Evolutionary conservation across 2,888 invertebrate genomes (phyloP).

Genomic region (Ophion slaviceki): DNA sequence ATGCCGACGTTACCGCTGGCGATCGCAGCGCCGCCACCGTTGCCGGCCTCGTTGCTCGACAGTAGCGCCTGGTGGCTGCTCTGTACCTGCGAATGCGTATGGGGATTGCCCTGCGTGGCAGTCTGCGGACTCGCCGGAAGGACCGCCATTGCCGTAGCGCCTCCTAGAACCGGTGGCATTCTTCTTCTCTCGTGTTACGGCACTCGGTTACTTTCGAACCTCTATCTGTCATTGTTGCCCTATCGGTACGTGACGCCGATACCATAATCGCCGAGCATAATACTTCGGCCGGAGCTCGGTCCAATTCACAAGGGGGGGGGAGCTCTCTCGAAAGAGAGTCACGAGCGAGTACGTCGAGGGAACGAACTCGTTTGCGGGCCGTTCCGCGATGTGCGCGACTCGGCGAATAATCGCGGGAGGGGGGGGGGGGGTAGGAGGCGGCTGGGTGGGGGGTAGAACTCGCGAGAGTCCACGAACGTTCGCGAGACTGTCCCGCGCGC

Average conservation of each 20-base stretch:
- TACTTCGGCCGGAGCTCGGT: too few relatives aligned
- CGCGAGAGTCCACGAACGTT: slow-evolving; percentile 54
- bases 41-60: slow-evolving; percentile 60
- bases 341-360: neutral
- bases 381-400: neutral
- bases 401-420: neutral
- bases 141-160: slow-evolving; percentile 82
- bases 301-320: too few relatives aligned
- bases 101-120: slow-evolving; percentile 81
- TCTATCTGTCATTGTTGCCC: too few relatives aligned
- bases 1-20: slow-evolving; percentile 42
- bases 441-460: slow-evolving; percentile 23
- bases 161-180: slow-evolving; percentile 83
- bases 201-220: too few relatives aligned
- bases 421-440: neutral
- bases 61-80: slow-evolving; percentile 63
- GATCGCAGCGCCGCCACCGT: slow-evolving; percentile 31
- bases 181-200: slow-evolving; percentile 58
- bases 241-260: too few relatives aligned
- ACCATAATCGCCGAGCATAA: too few relatives aligned
- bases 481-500: slow-evolving; percentile 55
- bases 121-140: slow-evolving; percentile 83
- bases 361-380: slow-evolving; percentile 6
- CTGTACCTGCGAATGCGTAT: slow-evolving; percentile 72
- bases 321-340: too few relatives aligned